Percentiles rank a stretch among this genome's conserved stretches.
phyloP scores from a whole-genome alignment of 2,797 vertebrate genomes.

The Anguilla anguilla region DNA sequence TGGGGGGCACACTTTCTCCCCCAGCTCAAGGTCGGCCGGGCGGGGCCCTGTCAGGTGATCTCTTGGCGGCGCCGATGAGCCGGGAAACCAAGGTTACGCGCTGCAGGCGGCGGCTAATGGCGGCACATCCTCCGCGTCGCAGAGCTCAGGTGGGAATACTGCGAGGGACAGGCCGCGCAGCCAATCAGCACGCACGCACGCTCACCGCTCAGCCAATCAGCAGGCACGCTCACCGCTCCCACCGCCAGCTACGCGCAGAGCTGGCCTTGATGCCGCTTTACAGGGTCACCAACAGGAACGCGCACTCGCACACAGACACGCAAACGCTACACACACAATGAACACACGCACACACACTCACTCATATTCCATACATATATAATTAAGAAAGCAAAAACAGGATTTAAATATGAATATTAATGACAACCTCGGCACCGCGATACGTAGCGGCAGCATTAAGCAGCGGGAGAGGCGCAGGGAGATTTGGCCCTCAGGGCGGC shows the following conservation, averaged over 20 bases:
- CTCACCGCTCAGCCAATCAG: constrained; percentile 65
- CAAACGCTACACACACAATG: constrained; percentile 11
- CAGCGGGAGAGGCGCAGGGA: constrained; percentile 69
- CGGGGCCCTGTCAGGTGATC: constrained; percentile 70
- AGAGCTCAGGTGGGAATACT: constrained; percentile 70
- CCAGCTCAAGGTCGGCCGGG: constrained; percentile 72
- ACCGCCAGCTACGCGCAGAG: constrained; percentile 37
- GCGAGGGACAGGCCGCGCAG: constrained; percentile 39
- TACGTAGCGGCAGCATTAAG: constrained; percentile 73
- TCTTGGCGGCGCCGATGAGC: constrained; percentile 63
- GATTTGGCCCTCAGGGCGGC: constrained; percentile 66
- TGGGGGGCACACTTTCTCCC: constrained; percentile 53
- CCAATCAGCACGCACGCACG: constrained; percentile 58
- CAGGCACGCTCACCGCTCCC: constrained; percentile 49
- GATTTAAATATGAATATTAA: not conserved
- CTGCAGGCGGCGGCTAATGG: constrained; percentile 74
- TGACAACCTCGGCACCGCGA: constrained; percentile 68
- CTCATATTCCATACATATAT: constrained; percentile 55
- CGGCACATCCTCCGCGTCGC: constrained; percentile 65
- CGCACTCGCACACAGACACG: constrained; percentile 46
- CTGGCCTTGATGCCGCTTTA: constrained; percentile 34
- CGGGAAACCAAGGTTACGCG: constrained; percentile 72
- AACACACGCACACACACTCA: constrained; percentile 36
- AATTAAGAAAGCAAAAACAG: constrained; percentile 52
- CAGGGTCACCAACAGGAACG: constrained; percentile 65